Conservation (phyloP, 2,797 vertebrate genomes). For the Hyperoplus immaculatus region DNA sequence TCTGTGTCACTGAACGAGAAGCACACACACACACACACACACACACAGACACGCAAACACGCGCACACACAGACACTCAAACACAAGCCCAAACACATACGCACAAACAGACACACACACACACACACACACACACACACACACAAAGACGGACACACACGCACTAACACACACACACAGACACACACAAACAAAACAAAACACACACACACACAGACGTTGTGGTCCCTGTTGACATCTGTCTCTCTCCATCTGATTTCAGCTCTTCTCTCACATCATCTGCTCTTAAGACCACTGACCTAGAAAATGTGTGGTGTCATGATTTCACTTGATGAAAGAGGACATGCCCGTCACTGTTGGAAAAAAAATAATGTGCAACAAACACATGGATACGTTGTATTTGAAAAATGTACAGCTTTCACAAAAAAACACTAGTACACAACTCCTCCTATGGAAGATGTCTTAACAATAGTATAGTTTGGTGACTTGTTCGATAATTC, state of each 20-base stretch:
- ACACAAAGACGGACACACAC: neutral
- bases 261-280: constrained; percentile 24
- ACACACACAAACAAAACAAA: neutral
- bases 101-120: neutral
- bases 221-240: constrained; percentile 11
- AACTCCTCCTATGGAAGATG: constrained; percentile 26
- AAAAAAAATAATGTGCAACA: neutral
- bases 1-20: constrained; percentile 53
- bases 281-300: constrained; percentile 37
- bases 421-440: constrained; percentile 13
- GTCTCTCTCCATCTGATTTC: constrained; percentile 30
- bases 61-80: constrained; percentile 12
- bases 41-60: neutral
- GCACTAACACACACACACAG: neutral
- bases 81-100: too few relatives aligned
- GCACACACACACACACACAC: neutral
- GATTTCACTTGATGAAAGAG: constrained; percentile 59
- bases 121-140: too few relatives aligned
- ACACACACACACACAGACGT: constrained; percentile 25
- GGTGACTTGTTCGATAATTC: constrained; percentile 52
- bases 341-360: constrained; percentile 24
- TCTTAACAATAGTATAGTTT: constrained; percentile 17
- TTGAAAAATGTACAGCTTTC: constrained; percentile 30
- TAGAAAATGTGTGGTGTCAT: constrained; percentile 60
- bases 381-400: neutral